phyloP scores from a whole-genome alignment of 2,797 vertebrate species.

The Podarcis lilfordi region DNA sequence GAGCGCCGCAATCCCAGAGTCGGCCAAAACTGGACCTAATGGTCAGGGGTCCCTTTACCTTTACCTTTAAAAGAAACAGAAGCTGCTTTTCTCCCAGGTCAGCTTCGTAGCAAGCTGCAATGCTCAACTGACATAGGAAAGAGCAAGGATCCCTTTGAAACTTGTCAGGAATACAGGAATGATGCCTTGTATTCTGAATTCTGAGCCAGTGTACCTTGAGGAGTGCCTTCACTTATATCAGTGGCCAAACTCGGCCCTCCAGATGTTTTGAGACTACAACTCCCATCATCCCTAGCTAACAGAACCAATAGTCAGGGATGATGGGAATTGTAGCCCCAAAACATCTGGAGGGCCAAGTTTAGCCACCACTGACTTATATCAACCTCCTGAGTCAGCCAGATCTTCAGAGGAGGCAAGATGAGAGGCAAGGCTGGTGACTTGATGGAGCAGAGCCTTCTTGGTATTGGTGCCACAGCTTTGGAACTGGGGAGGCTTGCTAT shows the following conservation, averaged over 20 bases:
- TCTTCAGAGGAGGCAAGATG: background rate
- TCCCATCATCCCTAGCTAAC: too few species aligned
- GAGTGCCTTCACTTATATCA: background rate
- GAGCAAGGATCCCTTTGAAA: accelerated
- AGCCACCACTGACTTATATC: background rate
- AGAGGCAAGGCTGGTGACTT: background rate
- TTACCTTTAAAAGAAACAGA: background rate
- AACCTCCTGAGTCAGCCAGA: background rate
- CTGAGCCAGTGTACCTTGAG: background rate
- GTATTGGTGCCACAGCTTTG: background rate
- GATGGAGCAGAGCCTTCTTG: background rate
- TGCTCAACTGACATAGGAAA: background rate
- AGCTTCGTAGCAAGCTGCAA: background rate
- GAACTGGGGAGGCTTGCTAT: background rate
- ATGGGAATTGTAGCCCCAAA: too few species aligned
- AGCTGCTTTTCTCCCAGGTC: background rate
- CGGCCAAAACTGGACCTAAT: too few species aligned
- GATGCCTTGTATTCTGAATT: background rate
- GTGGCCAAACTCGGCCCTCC: too few species aligned
- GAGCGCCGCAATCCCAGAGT: too few species aligned
- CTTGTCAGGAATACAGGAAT: background rate
- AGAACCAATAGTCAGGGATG: too few species aligned
- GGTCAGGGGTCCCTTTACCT: too few species aligned
- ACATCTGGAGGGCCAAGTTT: too few species aligned
- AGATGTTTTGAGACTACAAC: too few species aligned